Percentiles rank a stretch among this genome's conserved stretches.
phyloP scores from a whole-genome alignment of 2,888 invertebrate genomes.

The Eutolmus rufibarbis region DNA sequence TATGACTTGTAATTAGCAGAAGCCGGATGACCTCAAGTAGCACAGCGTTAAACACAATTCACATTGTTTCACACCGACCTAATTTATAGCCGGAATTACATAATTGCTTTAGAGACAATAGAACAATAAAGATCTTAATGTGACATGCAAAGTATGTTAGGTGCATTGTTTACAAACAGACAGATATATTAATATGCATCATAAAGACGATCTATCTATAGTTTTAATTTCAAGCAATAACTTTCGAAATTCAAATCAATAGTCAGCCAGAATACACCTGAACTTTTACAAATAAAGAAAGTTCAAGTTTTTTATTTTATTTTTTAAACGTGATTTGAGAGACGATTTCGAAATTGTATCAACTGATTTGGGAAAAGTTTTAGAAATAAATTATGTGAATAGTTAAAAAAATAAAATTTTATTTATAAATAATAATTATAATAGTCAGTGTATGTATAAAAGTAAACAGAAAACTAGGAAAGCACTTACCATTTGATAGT shows the following conservation, averaged over 20 bases:
- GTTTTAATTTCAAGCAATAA: background rate
- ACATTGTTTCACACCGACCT: background rate
- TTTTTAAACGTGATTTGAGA: too few species aligned
- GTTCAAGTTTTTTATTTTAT: too few species aligned
- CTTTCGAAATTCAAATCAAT: background rate
- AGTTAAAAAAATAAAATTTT: too few species aligned
- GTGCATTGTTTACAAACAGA: background rate
- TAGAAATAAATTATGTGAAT: too few species aligned
- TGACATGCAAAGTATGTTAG: background rate
- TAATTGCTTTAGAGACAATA: background rate
- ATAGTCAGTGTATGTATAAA: too few species aligned
- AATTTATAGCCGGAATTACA: background rate
- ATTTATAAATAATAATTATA: too few species aligned
- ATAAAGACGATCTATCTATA: background rate
- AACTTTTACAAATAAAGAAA: too few species aligned
- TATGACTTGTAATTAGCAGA: background rate
- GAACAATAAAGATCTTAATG: background rate
- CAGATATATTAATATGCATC: background rate
- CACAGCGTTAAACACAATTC: background rate
- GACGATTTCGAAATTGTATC: too few species aligned
- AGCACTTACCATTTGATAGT: too few species aligned
- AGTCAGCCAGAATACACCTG: background rate
- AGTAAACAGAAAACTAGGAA: too few species aligned
- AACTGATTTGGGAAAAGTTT: too few species aligned
- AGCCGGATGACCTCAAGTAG: background rate